phyloP scores from a whole-genome alignment of 2,888 invertebrate species.

The Smittia aterrima region DNA sequence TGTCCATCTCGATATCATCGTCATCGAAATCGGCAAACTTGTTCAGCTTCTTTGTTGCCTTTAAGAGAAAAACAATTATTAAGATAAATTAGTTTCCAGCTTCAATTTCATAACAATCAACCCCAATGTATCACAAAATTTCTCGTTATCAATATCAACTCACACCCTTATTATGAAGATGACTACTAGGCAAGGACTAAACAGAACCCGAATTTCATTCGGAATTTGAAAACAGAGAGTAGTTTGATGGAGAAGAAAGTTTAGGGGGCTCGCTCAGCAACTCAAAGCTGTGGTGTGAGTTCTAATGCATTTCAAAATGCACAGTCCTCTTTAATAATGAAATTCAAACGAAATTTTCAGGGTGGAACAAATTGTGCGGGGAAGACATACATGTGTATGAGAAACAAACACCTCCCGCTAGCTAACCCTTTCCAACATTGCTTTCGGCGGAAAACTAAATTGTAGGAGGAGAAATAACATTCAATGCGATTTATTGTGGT shows the following conservation, averaged over 20 bases:
- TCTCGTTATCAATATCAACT: not conserved
- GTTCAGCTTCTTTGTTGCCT: constrained; percentile 39
- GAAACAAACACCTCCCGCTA: not conserved
- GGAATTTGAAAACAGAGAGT: too few species aligned
- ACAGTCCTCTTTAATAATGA: not conserved
- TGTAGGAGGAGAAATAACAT: not conserved
- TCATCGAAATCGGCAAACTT: constrained; percentile 30
- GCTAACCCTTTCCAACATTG: not conserved
- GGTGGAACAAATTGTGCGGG: not conserved
- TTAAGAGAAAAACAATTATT: not conserved
- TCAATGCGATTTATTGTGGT: constrained; percentile 22
- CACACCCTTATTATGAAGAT: not conserved
- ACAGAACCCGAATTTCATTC: not conserved
- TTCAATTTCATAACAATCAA: not conserved
- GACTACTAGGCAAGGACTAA: not conserved
- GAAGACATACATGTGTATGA: not conserved
- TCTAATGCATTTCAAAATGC: constrained; percentile 10
- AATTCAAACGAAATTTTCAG: not conserved
- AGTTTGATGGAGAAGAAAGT: too few species aligned
- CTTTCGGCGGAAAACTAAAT: not conserved
- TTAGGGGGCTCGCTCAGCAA: too few species aligned
- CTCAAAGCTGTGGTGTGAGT: not conserved
- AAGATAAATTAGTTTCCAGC: not conserved
- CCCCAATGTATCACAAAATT: not conserved
- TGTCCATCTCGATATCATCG: constrained; percentile 44